phyloP scores from a whole-genome alignment of 2,113 vertebrate species.

The Otocyon megalotis region DNA sequence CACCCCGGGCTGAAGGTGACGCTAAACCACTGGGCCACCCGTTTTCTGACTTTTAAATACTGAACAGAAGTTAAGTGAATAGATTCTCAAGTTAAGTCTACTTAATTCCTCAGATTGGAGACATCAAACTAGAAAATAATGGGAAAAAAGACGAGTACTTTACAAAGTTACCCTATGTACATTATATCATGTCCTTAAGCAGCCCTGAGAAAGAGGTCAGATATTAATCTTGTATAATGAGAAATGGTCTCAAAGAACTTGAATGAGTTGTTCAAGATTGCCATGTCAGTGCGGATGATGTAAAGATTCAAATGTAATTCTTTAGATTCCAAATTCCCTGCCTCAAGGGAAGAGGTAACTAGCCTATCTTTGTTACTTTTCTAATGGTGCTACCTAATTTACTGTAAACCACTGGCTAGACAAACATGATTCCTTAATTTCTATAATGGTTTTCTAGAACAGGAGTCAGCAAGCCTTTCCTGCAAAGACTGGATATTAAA shows the following conservation, averaged over 20 bases:
- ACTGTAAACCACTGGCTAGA: background rate
- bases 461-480: background rate
- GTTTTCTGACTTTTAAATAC: background rate
- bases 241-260: background rate
- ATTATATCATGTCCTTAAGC: background rate
- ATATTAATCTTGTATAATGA: background rate
- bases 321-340: background rate
- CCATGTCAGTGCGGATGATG: background rate
- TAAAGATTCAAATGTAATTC: background rate
- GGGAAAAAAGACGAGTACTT: background rate
- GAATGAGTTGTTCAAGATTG: background rate
- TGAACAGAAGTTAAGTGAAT: background rate
- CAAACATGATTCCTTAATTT: background rate
- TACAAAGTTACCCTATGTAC: background rate
- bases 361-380: background rate
- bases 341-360: background rate
- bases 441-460: background rate
- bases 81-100: background rate
- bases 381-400: background rate
- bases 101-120: background rate
- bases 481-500: background rate
- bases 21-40: too few relatives aligned
- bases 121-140: background rate
- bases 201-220: background rate
- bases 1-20: too few relatives aligned